Conservation (phyloP, 30 jellyfish, hydroid and myxozoan species). For the Mastigias papua region DNA sequence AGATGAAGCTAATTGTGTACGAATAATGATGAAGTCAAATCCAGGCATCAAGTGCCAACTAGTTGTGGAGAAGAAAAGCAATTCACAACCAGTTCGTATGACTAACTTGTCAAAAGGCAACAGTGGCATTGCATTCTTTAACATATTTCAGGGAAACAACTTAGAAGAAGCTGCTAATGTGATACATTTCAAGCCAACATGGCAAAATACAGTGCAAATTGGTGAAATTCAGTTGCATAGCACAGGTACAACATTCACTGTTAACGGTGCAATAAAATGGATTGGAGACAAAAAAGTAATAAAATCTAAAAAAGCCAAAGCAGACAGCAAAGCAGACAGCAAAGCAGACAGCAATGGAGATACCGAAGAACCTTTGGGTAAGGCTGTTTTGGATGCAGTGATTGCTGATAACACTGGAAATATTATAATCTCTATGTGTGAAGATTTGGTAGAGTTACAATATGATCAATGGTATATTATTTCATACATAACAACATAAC, state of each 20-base stretch:
- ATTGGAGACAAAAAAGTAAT: slow-evolving; percentile 10
- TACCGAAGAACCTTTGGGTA: background rate
- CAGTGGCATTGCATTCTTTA: slow-evolving; percentile 17
- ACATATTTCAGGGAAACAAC: slow-evolving; percentile 38
- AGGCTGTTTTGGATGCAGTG: slow-evolving; percentile 3
- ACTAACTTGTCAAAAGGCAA: slow-evolving; percentile 12
- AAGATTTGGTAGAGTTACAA: slow-evolving; percentile 3
- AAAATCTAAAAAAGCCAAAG: background rate
- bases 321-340: background rate
- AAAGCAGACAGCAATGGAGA: background rate
- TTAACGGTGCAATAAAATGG: slow-evolving; percentile 12
- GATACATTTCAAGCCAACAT: slow-evolving; percentile 7
- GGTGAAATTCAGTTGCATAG: slow-evolving; percentile 19
- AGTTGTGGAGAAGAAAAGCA: background rate
- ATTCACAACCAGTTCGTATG: slow-evolving; percentile 27
- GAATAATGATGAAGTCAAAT: slow-evolving; percentile 38
- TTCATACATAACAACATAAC: background rate
- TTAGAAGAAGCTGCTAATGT: slow-evolving; percentile 25
- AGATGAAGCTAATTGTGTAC: background rate
- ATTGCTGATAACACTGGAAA: background rate
- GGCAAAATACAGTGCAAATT: slow-evolving; percentile 4
- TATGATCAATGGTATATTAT: background rate
- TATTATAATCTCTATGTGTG: slow-evolving; percentile 4
- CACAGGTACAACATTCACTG: slow-evolving; percentile 25
- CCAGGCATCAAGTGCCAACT: slow-evolving; percentile 28